phyloP scores from a whole-genome alignment of 2,113 vertebrate genomes.

The Coptodon bakossiorum region DNA sequence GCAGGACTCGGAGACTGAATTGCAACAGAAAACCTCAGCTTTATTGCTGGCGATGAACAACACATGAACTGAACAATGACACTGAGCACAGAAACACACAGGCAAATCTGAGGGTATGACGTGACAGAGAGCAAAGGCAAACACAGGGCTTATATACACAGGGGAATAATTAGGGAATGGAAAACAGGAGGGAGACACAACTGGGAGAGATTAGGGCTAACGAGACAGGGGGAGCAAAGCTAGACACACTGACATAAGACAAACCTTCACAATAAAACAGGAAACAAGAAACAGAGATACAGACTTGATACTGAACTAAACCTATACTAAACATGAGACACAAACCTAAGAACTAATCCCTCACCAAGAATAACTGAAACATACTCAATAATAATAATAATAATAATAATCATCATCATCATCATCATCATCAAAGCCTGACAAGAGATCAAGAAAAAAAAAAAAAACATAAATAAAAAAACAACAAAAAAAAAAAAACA shows the following conservation, averaged over 20 bases:
- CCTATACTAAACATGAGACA: neutral
- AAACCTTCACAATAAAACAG: neutral
- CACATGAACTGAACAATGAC: neutral
- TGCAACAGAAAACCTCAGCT: neutral
- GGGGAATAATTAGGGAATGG: neutral
- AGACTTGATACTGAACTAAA: neutral
- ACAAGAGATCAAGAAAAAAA: neutral
- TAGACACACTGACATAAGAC: neutral
- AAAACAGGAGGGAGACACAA: neutral
- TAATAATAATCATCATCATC: neutral
- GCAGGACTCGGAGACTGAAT: neutral
- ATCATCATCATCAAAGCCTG: neutral
- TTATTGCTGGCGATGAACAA: neutral
- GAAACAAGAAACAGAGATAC: neutral
- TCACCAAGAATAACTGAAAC: neutral
- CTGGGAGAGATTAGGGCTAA: neutral
- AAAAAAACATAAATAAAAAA: no score
- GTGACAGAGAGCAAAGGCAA: neutral
- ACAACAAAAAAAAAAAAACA: no score
- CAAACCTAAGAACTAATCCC: neutral
- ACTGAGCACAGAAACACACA: neutral
- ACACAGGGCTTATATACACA: neutral
- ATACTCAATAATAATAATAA: neutral
- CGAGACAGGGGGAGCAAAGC: neutral
- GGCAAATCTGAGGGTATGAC: neutral